Conservation (phyloP, 1,140 invertebrate species). For the Drosophila dunni region DNA sequence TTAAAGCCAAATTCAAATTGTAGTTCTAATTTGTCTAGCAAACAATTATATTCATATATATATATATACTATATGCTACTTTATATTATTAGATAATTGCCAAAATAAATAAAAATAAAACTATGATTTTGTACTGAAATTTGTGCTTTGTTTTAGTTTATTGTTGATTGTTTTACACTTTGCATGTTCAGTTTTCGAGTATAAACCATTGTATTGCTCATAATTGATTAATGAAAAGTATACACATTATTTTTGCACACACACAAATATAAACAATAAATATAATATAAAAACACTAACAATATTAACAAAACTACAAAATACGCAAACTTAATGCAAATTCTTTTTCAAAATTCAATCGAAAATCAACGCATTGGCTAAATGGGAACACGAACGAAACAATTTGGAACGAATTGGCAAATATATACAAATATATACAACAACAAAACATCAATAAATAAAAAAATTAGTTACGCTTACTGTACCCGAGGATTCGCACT, state of each 20-base stretch:
- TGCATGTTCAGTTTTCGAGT: conserved; percentile 40
- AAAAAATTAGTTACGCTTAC: conserved; percentile 81
- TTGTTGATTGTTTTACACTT: conserved; percentile 23
- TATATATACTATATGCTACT: conserved; percentile 23
- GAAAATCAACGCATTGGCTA: conserved; percentile 58
- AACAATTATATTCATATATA: conserved; percentile 45
- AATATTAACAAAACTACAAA: conserved; percentile 47
- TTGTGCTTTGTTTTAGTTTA: conserved; percentile 18
- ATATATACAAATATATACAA: conserved; percentile 30
- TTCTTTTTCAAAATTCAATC: conserved; percentile 40
- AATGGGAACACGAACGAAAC: conserved; percentile 26
- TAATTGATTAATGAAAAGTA: conserved; percentile 21
- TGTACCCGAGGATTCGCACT: conserved; percentile 83
- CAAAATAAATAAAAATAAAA: conserved; percentile 61
- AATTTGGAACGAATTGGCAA: conserved; percentile 58
- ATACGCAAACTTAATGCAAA: conserved; percentile 66
- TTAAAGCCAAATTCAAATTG: conserved; percentile 71
- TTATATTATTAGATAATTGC: conserved; percentile 51
- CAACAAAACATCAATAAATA: conserved; percentile 26
- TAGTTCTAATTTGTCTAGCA: conserved; percentile 58
- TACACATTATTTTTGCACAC: conserved; percentile 63
- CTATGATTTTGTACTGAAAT: conserved; percentile 76
- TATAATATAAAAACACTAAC: conserved; percentile 41
- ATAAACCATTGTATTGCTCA: conserved; percentile 40
- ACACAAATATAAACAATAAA: conserved; percentile 49